These are phyloP conservation scores for Choristoneura fumiferana DNA, from an alignment of 1,140 invertebrate species.

Conservation along the genomic window DNA sequence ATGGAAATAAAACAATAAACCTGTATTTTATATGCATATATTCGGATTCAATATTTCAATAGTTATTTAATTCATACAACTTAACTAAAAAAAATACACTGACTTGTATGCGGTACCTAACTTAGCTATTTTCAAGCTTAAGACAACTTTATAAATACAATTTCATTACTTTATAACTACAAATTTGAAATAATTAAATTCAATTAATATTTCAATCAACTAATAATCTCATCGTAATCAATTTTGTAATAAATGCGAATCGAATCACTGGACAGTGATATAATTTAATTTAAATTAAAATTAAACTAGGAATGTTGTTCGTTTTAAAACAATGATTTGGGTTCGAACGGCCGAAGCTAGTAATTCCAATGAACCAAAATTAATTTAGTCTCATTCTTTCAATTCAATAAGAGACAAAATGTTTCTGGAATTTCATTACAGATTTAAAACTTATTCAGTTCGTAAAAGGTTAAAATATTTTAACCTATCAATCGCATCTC, in stretches of 20 bases:
- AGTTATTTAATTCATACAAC: constrained; percentile 72
- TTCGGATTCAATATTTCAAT: constrained; percentile 74
- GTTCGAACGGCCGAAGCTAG: too few species aligned
- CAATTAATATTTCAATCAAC: constrained; percentile 48
- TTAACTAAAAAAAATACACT: constrained; percentile 73
- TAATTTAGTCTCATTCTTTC: too few species aligned
- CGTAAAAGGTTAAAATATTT: too few species aligned
- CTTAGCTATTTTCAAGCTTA: constrained; percentile 73
- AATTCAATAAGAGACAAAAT: too few species aligned
- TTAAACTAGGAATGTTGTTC: constrained; percentile 6
- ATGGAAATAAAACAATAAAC: constrained; percentile 51
- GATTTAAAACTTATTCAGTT: too few species aligned
- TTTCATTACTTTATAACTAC: constrained; percentile 60
- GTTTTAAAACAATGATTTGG: not conserved
- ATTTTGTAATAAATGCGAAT: constrained; percentile 15
- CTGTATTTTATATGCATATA: constrained; percentile 74
- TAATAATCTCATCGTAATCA: constrained; percentile 53
- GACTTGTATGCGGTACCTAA: constrained; percentile 61
- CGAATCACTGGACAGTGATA: constrained; percentile 4
- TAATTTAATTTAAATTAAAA: not conserved
- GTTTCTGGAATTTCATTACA: too few species aligned
- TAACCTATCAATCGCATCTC: too few species aligned
- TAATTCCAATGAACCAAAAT: too few species aligned
- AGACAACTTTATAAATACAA: constrained; percentile 68
- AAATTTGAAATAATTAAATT: constrained; percentile 39